Percentiles rank a stretch among this genome's conserved stretches.
These are phyloP conservation scores for Acipenser ruthenus DNA, from an alignment of 2,797 vertebrate genomes.

Conservation along the genomic window DNA sequence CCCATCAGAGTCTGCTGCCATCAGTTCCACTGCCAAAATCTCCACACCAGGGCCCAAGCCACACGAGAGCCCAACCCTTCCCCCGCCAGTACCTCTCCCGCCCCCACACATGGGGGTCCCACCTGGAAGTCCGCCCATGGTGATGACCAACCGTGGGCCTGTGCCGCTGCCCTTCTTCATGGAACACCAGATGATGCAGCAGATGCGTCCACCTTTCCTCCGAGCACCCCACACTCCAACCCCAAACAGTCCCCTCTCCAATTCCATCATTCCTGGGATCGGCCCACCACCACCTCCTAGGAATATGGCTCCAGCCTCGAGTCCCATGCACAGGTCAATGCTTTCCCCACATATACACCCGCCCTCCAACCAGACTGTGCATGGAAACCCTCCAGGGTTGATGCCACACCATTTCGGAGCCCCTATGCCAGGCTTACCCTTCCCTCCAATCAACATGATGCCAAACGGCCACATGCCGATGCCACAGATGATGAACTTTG, in stretches of 20 bases:
- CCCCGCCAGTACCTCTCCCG: constrained; percentile 64
- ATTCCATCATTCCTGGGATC: constrained; percentile 88
- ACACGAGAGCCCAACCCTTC: constrained; percentile 81
- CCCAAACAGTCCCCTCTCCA: constrained; percentile 86
- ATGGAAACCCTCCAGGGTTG: constrained; percentile 79
- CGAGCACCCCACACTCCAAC: constrained; percentile 78
- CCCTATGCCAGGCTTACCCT: constrained; percentile 77
- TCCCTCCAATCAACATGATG: constrained; percentile 90
- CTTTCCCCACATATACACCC: constrained; percentile 85
- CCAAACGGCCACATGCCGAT: constrained; percentile 85
- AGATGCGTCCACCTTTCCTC: constrained; percentile 86
- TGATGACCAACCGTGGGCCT: constrained; percentile 95
- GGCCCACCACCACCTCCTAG: constrained; percentile 77
- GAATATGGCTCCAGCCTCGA: constrained; percentile 67
- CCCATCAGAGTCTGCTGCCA: constrained; percentile 76
- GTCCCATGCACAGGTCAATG: constrained; percentile 89
- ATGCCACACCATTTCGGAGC: constrained; percentile 77
- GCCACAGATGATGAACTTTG: constrained; percentile 93
- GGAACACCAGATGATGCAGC: constrained; percentile 98
- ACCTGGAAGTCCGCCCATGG: constrained; percentile 89
- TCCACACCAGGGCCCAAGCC: constrained; percentile 85
- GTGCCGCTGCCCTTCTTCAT: constrained; percentile 94
- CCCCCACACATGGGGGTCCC: constrained; percentile 82
- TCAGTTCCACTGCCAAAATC: constrained; percentile 85
- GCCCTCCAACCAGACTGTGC: constrained; percentile 74